Percentiles rank a stretch among this genome's conserved stretches.
Evolutionary conservation across 2,888 invertebrate genomes (phyloP).

Genomic region (Philaethria dido): DNA sequence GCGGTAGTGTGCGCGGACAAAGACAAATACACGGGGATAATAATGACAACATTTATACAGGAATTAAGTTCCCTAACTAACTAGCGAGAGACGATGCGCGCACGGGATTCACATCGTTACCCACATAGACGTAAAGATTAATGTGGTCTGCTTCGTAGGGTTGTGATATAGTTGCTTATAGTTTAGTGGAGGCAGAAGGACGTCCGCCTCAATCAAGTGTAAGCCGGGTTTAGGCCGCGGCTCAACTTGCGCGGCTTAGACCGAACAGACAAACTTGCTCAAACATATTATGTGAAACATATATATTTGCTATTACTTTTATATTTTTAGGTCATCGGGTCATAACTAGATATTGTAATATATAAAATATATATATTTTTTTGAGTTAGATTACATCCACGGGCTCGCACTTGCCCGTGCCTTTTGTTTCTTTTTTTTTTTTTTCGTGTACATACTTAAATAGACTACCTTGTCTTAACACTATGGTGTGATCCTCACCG

Average conservation of each 20-base stretch:
- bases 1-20: constrained; percentile 9
- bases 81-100: not conserved
- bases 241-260: constrained; percentile 26
- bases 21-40: constrained; percentile 32
- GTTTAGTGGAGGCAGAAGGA: constrained; percentile 34
- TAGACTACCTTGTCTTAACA: no score
- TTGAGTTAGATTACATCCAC: not conserved
- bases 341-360: not conserved
- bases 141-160: constrained; percentile 1
- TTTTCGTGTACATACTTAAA: no score
- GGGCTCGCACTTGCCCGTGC: no score
- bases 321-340: not conserved
- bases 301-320: not conserved
- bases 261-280: constrained; percentile 3
- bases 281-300: not conserved
- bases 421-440: no score
- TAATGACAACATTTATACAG: constrained; percentile 35
- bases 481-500: no score
- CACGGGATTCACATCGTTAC: not conserved
- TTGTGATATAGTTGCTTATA: constrained; percentile 20
- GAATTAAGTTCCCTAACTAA: constrained; percentile 34
- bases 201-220: constrained; percentile 38
- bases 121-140: not conserved
- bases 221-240: constrained; percentile 34
- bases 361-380: not conserved